Evolutionary conservation across 2,888 invertebrate species (phyloP).

Genomic region (Magallana nippona): DNA sequence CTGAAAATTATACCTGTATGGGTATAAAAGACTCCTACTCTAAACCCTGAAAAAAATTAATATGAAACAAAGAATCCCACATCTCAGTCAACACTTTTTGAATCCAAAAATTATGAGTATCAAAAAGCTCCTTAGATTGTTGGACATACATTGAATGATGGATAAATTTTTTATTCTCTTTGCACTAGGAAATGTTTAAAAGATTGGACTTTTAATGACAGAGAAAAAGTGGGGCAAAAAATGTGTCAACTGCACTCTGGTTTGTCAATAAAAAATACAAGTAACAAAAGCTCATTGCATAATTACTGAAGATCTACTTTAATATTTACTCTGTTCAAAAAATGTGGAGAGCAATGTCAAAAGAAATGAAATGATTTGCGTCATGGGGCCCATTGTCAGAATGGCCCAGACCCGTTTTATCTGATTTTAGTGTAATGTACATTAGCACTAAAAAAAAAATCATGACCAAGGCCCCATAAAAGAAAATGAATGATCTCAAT

Average conservation of each 20-base stretch:
- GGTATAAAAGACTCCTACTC: neutral
- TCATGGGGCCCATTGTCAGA: conserved; percentile 18
- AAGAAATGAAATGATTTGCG: conserved; percentile 7
- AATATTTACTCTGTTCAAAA: conserved; percentile 20
- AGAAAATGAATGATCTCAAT: conserved; percentile 14
- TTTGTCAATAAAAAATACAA: neutral
- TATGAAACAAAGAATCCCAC: no score
- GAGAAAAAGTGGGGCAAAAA: neutral
- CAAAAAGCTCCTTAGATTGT: no score
- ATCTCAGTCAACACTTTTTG: no score
- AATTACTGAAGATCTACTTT: neutral
- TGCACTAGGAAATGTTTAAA: no score
- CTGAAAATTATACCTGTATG: neutral
- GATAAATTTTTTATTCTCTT: no score
- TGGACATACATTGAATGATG: no score
- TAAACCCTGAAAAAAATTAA: no score
- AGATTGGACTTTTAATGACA: no score
- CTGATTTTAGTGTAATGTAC: conserved; percentile 15
- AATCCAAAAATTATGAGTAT: no score
- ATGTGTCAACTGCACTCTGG: neutral
- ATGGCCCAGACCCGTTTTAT: conserved; percentile 16
- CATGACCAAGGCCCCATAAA: neutral
- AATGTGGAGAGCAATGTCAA: conserved; percentile 1
- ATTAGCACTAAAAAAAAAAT: conserved; percentile 23
- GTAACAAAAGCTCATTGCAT: neutral